Evolutionary conservation across 2,888 invertebrate species (phyloP).

Genomic region (Apodemia mormo): DNA sequence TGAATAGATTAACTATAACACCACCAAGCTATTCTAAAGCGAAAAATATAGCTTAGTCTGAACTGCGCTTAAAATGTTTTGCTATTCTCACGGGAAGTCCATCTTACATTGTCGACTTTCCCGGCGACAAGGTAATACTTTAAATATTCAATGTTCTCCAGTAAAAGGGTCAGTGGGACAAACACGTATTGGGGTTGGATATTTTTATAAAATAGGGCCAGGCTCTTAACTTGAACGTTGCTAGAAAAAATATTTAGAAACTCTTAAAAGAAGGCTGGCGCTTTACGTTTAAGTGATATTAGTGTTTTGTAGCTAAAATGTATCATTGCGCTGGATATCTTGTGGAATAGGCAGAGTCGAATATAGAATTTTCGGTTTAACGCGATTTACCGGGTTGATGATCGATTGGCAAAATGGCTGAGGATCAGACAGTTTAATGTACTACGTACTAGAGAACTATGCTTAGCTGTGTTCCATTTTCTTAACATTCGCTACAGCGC

Average conservation of each 20-base stretch:
- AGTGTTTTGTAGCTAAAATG: neutral
- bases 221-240: neutral
- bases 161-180: conserved; percentile 10
- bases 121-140: conserved; percentile 1
- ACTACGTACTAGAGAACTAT: too few relatives aligned
- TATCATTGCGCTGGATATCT: too few relatives aligned
- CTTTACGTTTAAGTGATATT: neutral
- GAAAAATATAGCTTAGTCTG: too few relatives aligned
- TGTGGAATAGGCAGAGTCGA: too few relatives aligned
- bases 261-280: neutral
- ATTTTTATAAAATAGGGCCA: conserved; percentile 16
- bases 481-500: too few relatives aligned
- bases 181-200: conserved; percentile 13
- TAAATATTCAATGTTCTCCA: conserved; percentile 9
- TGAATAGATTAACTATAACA: too few relatives aligned
- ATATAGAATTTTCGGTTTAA: too few relatives aligned
- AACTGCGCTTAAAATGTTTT: neutral
- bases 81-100: neutral
- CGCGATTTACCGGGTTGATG: too few relatives aligned
- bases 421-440: too few relatives aligned
- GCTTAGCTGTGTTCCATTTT: too few relatives aligned
- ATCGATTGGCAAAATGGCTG: too few relatives aligned
- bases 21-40: too few relatives aligned
- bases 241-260: conserved; percentile 12
- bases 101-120: neutral